These are phyloP conservation scores for Thaumatotibia leucotreta DNA, from an alignment of 1,140 invertebrate genomes.

Conservation along the genomic window DNA sequence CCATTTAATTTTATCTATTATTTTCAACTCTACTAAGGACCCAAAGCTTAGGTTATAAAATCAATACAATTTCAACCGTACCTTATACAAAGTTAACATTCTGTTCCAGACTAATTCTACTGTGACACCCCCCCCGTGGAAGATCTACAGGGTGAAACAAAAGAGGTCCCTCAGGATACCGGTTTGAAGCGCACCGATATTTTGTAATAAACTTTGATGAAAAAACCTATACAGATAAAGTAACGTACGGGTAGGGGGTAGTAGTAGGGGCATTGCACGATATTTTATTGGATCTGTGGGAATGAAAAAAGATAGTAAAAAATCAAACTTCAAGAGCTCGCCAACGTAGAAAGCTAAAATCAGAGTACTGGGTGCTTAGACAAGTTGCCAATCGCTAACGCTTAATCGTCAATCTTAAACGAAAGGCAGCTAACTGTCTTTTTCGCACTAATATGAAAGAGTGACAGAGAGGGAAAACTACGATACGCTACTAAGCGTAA, in stretches of 20 bases:
- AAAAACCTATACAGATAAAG: slow-evolving; percentile 9
- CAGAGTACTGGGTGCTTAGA: too few species aligned
- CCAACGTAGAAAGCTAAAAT: too few species aligned
- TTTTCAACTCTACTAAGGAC: too few species aligned
- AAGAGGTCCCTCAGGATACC: slow-evolving; percentile 13
- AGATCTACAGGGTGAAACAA: slow-evolving; percentile 10
- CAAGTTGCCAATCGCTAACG: too few species aligned
- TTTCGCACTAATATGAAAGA: too few species aligned
- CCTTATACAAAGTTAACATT: not conserved
- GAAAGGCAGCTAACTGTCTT: too few species aligned
- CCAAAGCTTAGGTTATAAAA: too few species aligned
- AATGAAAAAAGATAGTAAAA: not conserved
- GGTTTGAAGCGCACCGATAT: slow-evolving; percentile 7
- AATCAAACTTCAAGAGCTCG: not conserved
- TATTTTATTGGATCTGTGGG: not conserved
- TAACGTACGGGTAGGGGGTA: not conserved
- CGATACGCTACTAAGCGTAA: too few species aligned
- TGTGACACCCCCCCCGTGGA: not conserved
- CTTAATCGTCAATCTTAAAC: too few species aligned
- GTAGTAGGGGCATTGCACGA: not conserved
- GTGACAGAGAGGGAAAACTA: too few species aligned
- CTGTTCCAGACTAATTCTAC: not conserved
- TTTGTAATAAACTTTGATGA: slow-evolving; percentile 13
- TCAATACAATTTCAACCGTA: too few species aligned
- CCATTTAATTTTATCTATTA: too few species aligned